Base-by-base conservation (phyloP, 2,888 invertebrate genomes). In the Leptinotarsa juncta region DNA sequence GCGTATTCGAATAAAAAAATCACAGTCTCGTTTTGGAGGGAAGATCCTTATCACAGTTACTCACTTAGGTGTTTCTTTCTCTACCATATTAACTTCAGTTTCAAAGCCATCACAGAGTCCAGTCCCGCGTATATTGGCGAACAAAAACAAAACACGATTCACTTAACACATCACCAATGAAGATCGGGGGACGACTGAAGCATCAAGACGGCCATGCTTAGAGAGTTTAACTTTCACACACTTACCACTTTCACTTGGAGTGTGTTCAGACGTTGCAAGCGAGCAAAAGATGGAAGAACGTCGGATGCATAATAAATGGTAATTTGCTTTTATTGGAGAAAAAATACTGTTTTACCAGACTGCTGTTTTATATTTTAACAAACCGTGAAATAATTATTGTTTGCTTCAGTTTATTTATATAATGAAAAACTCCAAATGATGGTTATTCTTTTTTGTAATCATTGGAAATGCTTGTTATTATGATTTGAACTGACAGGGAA, bases 221-320 rank as follows among this genome's bases (percentile, higher is more conserved):
- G 85, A 87, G 87, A 87, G 87, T 86, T 85, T 84, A 85, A 86
- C 86, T 86, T 86, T 86, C 86, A 86, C 86, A 86, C 86, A 85
- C 83, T 86, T 84, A 86, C 86, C 87, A 87, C 87, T 87, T 87
- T 87, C 87, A 87, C 87, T 87, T 84, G 80, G 82, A 76, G 70
- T 73, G 72, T 73, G 72, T 68, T 68, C 68, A 76, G 72, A 62
- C 73, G 23, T 50, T 67, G 67, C 67, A 65, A 71, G 68, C 55
- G 53, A 71, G 71, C 71, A 71, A 15, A 74, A 71, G 71, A 71
- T 74, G 53, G 68, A 71, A 71, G 62, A 74, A 71, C 57, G 32
- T 67, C 66, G 50, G 57, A 70, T 67, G 65, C 71, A 65, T 71
- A 71, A 74, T 74, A 71, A 74, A 71, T 50, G 67, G 50, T 68